Conservation (phyloP, 2,888 invertebrate genomes). For the Lottia scabra region DNA sequence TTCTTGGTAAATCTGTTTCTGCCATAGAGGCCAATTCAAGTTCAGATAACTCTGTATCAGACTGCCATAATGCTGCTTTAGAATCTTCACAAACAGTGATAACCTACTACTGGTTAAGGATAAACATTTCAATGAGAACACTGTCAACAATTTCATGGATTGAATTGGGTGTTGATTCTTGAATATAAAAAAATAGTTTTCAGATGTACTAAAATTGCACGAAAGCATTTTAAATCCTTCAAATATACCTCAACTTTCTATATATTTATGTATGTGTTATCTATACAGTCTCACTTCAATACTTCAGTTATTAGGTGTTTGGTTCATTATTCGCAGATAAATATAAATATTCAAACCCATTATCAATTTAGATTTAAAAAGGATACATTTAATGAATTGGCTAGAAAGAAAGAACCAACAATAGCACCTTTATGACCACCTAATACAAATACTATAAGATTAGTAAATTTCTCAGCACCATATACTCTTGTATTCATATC, state of each 20-base stretch:
- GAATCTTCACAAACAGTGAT: conserved; percentile 78
- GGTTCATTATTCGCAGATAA: no score
- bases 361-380: conserved; percentile 25
- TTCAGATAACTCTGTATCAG: conserved; percentile 80
- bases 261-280: no score
- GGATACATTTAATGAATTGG: conserved; percentile 82
- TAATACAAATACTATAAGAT: conserved; percentile 82
- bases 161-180: no score
- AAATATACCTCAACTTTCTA: no score
- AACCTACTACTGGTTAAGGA: conserved; percentile 46
- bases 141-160: neutral
- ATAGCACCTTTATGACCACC: conserved; percentile 89
- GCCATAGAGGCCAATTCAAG: conserved; percentile 71
- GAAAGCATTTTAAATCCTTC: no score
- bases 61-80: conserved; percentile 87
- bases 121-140: neutral
- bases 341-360: no score
- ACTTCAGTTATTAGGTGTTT: no score
- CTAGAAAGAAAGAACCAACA: conserved; percentile 89
- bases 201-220: no score
- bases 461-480: conserved; percentile 80
- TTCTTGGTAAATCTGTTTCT: conserved; percentile 61
- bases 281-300: no score
- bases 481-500: conserved; percentile 89
- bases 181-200: no score